Conservation (phyloP, 37 sponge, comb jelly and placozoan genomes). For the Amphimedon queenslandica region DNA sequence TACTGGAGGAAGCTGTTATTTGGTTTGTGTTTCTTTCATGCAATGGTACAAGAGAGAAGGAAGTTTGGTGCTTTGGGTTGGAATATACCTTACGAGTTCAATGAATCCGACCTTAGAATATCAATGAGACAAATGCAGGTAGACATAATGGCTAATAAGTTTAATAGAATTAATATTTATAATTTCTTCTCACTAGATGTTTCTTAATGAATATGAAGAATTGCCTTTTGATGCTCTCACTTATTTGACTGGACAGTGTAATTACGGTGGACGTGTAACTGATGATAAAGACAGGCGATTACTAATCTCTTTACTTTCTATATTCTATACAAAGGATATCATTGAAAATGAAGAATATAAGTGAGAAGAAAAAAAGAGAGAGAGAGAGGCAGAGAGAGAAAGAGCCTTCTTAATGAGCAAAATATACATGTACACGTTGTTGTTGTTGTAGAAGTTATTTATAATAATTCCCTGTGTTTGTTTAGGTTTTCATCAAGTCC, state of each 20-base stretch:
- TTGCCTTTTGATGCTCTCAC: conserved; percentile 85
- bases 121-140: conserved; percentile 94
- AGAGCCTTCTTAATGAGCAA: too few relatives aligned
- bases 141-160: background rate
- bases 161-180: background rate
- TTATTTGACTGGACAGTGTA: conserved; percentile 98
- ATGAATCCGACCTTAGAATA: conserved; percentile 96
- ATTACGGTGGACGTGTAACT: conserved; percentile 98
- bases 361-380: conserved; percentile 13
- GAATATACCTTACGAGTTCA: conserved; percentile 99
- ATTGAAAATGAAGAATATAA: conserved; percentile 72
- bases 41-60: conserved; percentile 93
- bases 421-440: background rate
- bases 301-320: conserved; percentile 83
- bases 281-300: conserved; percentile 94
- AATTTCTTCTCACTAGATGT: conserved; percentile 73
- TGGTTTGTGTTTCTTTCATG: conserved; percentile 99
- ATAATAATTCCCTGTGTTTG: background rate
- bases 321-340: conserved; percentile 85
- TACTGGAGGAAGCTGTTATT: conserved; percentile 91
- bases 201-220: conserved; percentile 95
- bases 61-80: conserved; percentile 98
- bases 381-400: background rate
- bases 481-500: conserved; percentile 94
- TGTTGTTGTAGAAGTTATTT: background rate